Conservation (phyloP, 1,140 invertebrate genomes). For the Papilio dardanus region DNA sequence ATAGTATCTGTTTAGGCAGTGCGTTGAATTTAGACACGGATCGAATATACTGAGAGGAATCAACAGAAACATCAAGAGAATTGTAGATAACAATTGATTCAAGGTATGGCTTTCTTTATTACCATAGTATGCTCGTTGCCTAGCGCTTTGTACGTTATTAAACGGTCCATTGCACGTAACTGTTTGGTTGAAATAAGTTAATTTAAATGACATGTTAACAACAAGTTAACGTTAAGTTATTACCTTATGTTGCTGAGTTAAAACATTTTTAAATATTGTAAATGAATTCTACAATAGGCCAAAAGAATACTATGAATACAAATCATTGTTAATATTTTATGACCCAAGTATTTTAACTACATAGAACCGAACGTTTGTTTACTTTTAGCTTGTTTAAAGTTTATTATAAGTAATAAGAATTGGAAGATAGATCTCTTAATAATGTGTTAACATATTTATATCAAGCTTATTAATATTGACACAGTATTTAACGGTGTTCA, state of each 20-base stretch:
- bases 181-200: not conserved
- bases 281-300: not conserved
- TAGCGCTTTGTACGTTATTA: not conserved
- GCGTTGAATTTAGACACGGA: not conserved
- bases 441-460: too few relatives aligned
- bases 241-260: not conserved
- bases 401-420: not conserved
- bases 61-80: conserved; percentile 43
- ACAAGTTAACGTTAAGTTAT: not conserved
- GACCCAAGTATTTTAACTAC: not conserved
- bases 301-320: not conserved
- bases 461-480: not conserved
- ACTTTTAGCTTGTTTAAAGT: not conserved
- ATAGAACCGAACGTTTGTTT: not conserved
- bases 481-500: not conserved
- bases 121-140: conserved; percentile 2
- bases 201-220: not conserved
- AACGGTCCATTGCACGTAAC: not conserved
- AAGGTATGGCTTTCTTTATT: conserved; percentile 46
- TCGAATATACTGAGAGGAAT: not conserved
- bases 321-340: not conserved
- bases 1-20: not conserved
- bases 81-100: conserved; percentile 50
- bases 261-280: not conserved
- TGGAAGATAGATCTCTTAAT: not conserved